Percentiles rank a stretch among this genome's conserved stretches.
These are phyloP conservation scores for human (Homo sapiens) DNA, from an alignment of 2,113 vertebrate genomes.

Conservation along the genomic window DNA sequence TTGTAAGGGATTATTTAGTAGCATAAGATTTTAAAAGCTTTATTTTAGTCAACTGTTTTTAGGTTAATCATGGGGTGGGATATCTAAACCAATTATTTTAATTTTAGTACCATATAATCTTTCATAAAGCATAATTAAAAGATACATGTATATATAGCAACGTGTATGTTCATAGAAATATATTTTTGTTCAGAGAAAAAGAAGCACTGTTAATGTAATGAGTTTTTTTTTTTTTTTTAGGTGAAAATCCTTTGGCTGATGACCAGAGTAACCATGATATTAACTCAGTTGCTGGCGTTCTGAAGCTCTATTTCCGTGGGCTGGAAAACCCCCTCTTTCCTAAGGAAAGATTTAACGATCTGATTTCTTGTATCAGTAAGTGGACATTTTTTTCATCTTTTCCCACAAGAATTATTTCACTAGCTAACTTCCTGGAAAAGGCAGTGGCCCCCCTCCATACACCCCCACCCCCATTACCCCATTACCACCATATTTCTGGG, in stretches of 20 bases:
- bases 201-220: slow-evolving; percentile 19
- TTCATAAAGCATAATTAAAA: slow-evolving; percentile 75
- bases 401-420: slow-evolving; percentile 36
- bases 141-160: neutral
- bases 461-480: neutral
- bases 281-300: slow-evolving; percentile 98
- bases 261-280: slow-evolving; percentile 98
- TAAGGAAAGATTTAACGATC: slow-evolving; percentile 98
- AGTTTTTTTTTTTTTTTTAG: slow-evolving; percentile 83
- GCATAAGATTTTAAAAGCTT: slow-evolving; percentile 71
- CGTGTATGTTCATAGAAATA: neutral
- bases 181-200: neutral
- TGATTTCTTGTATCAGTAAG: slow-evolving; percentile 98
- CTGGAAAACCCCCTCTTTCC: slow-evolving; percentile 99
- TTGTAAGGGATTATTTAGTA: slow-evolving; percentile 71
- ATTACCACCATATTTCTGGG: slow-evolving; percentile 60
- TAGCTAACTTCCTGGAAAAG: slow-evolving; percentile 71
- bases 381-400: slow-evolving; percentile 63
- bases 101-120: slow-evolving; percentile 80
- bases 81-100: slow-evolving; percentile 82
- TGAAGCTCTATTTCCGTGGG: slow-evolving; percentile 98
- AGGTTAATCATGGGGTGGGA: slow-evolving; percentile 80
- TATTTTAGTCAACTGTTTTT: slow-evolving; percentile 79
- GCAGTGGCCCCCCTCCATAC: neutral
- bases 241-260: slow-evolving; percentile 97